Evolutionary conservation across 1,140 invertebrate species (phyloP), one percentile per base, ranked within the genome.

Genomic region (Dufourea novaeangliae): DNA sequence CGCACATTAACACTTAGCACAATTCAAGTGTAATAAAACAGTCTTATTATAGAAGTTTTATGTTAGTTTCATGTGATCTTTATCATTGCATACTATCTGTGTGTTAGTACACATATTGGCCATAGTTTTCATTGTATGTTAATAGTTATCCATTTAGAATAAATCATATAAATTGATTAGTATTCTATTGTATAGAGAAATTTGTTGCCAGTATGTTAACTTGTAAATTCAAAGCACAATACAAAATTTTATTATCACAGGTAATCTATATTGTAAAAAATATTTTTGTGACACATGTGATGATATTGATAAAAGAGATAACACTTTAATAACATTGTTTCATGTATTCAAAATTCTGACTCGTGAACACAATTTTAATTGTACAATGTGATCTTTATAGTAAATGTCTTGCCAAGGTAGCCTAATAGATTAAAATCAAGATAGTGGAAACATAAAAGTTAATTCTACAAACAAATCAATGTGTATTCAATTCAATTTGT

Each of bases 391-490:
- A 57, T 69, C 20, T 27, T n/a, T 75, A 39, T 57, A 77, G n/a
- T 41, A 68, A 44, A 75, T 62, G n/a, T 75, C 37, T 75, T 68
- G 72, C 72, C 72, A 76, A 68, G 59, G 54, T 76, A 76, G 73
- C 73, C 73, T 76, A 76, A 76, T 44, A 7, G 20, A 44, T 50
- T 39, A 46, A 46, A 66, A 39, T 74, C 14, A 37, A 29, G 25
- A 72, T 0, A 39, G 11, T 72, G 63, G 44, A 29, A 29, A n/a
- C 34, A n/a, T 68, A 44, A 22, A 57, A 27, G 27, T 54, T 54
- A 7, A 46, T 75, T 34, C 39, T 22, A 14, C 10, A 41, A 67
- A 44, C 10, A 29, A 27, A 34, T 44, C 22, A 41, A 3, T 56
- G n/a, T 69, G 29, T 50, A 34, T 76, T 76, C 25, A 61, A 69